Conservation (phyloP, 2,888 invertebrate species). For the Hedychridium roseum region DNA sequence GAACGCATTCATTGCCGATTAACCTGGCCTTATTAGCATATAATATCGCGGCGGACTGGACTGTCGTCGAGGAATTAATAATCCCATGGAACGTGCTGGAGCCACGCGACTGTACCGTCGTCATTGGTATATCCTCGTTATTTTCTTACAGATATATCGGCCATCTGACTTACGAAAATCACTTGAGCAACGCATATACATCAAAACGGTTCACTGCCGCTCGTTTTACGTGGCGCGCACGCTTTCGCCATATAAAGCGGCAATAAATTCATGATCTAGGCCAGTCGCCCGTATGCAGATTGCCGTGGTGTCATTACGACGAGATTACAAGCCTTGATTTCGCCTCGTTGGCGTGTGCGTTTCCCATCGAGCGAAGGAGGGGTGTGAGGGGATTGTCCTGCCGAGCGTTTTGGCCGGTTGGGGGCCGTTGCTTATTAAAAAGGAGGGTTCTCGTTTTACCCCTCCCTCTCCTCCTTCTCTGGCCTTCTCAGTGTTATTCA, state of each 20-base stretch:
- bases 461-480: conserved; percentile 19
- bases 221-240: no score
- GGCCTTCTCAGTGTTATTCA: no score
- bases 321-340: conserved; percentile 59
- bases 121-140: no score
- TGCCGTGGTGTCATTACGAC: conserved; percentile 54
- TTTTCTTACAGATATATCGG: no score
- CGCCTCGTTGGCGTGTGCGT: conserved; percentile 42
- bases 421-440: conserved; percentile 51
- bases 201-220: no score
- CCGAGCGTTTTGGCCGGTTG: conserved; percentile 20
- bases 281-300: conserved; percentile 54
- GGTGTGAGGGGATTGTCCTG: background rate
- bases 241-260: no score
- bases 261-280: conserved; percentile 56
- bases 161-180: no score
- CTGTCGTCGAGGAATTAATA: conserved; percentile 34
- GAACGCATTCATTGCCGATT: conserved; percentile 30
- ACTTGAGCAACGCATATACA: no score
- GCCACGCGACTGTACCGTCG: conserved; percentile 15
- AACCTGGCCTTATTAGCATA: conserved; percentile 33
- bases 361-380: conserved; percentile 48
- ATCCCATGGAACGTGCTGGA: conserved; percentile 19
- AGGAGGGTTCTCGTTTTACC: conserved; percentile 42
- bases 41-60: conserved; percentile 27